phyloP scores from a whole-genome alignment of 2,113 vertebrate genomes.

The Scomber japonicus region DNA sequence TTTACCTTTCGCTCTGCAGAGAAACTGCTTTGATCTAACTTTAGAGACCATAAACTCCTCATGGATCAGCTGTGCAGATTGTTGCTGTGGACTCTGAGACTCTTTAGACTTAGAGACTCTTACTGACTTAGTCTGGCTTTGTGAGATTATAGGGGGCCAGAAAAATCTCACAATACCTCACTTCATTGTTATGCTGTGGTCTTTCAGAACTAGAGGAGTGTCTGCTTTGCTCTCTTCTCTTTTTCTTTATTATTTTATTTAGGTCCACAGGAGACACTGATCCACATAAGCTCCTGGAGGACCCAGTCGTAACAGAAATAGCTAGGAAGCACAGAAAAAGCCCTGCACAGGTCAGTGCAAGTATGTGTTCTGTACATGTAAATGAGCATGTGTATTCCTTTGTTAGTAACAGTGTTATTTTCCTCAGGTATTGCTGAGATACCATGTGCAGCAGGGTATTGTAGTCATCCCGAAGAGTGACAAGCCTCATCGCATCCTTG shows the following conservation, averaged over 20 bases:
- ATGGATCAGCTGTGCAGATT: too few species aligned
- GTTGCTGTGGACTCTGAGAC: too few species aligned
- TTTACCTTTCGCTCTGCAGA: too few species aligned
- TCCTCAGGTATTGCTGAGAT: conserved; percentile 81
- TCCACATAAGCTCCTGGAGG: conserved; percentile 78
- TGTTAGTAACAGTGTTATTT: neutral
- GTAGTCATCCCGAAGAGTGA: conserved; percentile 84
- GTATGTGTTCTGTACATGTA: neutral
- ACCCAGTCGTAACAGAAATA: conserved; percentile 74
- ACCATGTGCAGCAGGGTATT: conserved; percentile 83
- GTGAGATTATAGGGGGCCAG: too few species aligned
- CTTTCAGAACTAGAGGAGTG: too few species aligned
- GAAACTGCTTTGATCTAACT: too few species aligned
- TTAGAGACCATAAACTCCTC: too few species aligned
- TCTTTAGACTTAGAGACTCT: too few species aligned
- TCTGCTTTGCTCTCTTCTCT: neutral
- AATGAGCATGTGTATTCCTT: neutral
- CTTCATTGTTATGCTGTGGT: neutral
- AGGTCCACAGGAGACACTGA: conserved; percentile 76
- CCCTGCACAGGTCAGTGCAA: conserved; percentile 78
- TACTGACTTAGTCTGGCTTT: too few species aligned
- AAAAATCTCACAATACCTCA: neutral
- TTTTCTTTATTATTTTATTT: neutral
- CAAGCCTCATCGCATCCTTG: conserved; percentile 83
- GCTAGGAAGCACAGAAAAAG: conserved; percentile 75